Conservation (phyloP, 2,888 invertebrate species). For the Nephrotoma appendiculata region DNA sequence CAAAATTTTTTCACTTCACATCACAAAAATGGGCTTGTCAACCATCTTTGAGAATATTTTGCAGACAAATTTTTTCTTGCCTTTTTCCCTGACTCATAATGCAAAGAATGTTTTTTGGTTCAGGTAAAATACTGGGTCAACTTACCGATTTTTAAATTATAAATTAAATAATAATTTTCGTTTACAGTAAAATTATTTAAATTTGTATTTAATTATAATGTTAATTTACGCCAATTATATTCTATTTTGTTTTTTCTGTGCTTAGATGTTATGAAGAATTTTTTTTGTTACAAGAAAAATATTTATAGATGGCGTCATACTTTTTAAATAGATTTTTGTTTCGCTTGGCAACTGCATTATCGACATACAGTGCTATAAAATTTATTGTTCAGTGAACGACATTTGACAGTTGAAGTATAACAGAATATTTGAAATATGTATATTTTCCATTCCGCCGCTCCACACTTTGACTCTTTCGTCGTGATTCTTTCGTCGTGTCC, state of each 20-base stretch:
- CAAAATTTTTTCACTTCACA: not conserved
- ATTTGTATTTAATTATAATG: not conserved
- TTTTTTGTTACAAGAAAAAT: not conserved
- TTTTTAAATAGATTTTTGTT: not conserved
- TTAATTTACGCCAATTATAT: not conserved
- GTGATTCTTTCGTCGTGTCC: too few relatives aligned
- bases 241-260: not conserved
- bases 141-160: not conserved
- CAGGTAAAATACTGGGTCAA: not conserved
- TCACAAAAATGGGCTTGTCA: conserved; percentile 6
- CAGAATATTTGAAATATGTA: too few relatives aligned
- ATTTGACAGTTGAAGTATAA: not conserved
- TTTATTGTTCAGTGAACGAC: not conserved
- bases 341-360: not conserved
- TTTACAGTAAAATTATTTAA: not conserved
- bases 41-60: conserved; percentile 5
- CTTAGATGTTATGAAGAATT: not conserved
- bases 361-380: not conserved
- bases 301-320: conserved; percentile 1
- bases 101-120: not conserved
- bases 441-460: too few relatives aligned
- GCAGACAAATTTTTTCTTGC: not conserved
- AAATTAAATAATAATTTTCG: not conserved
- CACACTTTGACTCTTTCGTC: too few relatives aligned
- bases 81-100: not conserved